Conservation (phyloP, 2,113 vertebrate species). For the Tauraco erythrolophus region DNA sequence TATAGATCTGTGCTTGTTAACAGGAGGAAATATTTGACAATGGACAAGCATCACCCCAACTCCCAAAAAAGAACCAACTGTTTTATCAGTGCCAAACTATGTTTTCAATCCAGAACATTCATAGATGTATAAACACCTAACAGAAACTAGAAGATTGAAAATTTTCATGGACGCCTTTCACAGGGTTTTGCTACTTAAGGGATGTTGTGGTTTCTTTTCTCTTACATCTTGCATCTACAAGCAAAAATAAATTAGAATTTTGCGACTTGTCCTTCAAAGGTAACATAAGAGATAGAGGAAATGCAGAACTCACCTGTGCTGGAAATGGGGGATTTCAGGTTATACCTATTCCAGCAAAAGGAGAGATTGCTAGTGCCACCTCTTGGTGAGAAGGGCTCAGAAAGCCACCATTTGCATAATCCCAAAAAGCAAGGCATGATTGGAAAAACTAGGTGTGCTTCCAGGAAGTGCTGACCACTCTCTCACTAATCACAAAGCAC, state of each 20-base stretch:
- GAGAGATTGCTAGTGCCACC: slow-evolving; percentile 66
- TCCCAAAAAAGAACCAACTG: neutral
- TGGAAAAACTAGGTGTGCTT: neutral
- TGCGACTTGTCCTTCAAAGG: neutral
- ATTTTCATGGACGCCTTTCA: neutral
- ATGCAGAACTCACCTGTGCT: neutral
- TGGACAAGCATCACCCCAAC: neutral
- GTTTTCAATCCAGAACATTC: neutral
- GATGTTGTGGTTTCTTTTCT: neutral
- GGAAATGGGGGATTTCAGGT: neutral
- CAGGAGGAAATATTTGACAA: neutral
- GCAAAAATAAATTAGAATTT: neutral
- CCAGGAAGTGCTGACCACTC: neutral
- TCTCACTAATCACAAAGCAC: neutral
- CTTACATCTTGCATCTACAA: neutral
- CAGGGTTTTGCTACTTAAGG: neutral
- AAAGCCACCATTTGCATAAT: neutral
- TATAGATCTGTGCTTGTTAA: neutral
- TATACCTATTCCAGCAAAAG: neutral
- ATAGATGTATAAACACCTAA: neutral
- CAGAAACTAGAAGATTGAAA: neutral
- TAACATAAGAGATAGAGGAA: neutral
- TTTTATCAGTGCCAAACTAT: neutral
- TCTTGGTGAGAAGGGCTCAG: slow-evolving; percentile 42
- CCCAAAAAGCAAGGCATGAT: neutral